These are phyloP conservation scores for Conus canariensis DNA, from an alignment of 2,888 invertebrate species.

Conservation along the genomic window DNA sequence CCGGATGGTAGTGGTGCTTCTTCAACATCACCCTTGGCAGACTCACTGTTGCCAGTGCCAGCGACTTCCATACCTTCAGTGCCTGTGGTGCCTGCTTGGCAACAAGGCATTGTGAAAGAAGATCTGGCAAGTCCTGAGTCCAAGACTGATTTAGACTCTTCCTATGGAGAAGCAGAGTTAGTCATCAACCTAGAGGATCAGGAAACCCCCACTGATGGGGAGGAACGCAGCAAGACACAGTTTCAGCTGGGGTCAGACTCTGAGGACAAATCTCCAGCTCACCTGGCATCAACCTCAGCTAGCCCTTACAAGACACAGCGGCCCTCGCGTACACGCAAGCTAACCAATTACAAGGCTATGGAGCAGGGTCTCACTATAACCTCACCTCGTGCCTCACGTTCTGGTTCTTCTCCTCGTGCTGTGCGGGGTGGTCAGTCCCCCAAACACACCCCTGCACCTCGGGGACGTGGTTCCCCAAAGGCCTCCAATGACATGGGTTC, in stretches of 20 bases:
- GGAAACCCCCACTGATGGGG: conserved; percentile 48
- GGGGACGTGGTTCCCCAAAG: conserved; percentile 49
- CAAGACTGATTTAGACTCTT: conserved; percentile 49
- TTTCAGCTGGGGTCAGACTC: conserved; percentile 48
- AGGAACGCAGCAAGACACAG: conserved; percentile 44
- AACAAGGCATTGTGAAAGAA: conserved; percentile 36
- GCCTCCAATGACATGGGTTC: conserved; percentile 56
- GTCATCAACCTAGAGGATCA: conserved; percentile 54
- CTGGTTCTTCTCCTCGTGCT: conserved; percentile 55
- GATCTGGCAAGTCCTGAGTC: conserved; percentile 51
- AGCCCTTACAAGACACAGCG: conserved; percentile 51
- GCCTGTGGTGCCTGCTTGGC: conserved; percentile 32
- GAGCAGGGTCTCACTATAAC: conserved; percentile 50
- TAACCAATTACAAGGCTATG: conserved; percentile 65
- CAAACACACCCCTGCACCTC: conserved; percentile 47
- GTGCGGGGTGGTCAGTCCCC: conserved; percentile 50
- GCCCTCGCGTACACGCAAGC: conserved; percentile 62
- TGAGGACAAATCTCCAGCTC: conserved; percentile 46
- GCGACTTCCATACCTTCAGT: conserved; percentile 40
- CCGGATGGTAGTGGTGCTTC: not conserved
- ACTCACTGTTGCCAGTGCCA: not conserved
- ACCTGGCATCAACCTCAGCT: conserved; percentile 30
- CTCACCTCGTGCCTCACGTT: conserved; percentile 52
- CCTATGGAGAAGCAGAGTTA: conserved; percentile 51
- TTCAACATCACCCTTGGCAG: conserved; percentile 16